A percentile compares a stretch with the other conserved stretches of the same genome.
Conservation (phyloP, 2,797 vertebrate species). For the Lepus oiostolus region DNA sequence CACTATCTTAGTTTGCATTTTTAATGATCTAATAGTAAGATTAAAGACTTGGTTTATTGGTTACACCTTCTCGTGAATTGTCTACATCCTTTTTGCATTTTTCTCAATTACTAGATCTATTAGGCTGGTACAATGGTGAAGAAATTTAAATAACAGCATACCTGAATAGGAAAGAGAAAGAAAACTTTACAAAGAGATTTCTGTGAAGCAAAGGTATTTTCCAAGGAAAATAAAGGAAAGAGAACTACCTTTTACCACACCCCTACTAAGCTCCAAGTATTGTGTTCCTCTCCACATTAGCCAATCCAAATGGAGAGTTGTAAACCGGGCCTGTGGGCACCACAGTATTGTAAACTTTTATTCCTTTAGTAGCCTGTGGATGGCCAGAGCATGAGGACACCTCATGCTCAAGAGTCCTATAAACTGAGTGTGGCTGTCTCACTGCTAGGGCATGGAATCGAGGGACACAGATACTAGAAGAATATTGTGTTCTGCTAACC, state of each 20-base stretch:
- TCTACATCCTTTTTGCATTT: background rate
- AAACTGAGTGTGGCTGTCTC: background rate
- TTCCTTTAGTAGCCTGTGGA: background rate
- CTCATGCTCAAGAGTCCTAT: background rate
- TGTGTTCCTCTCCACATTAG: background rate
- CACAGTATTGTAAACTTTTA: background rate
- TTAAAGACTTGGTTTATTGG: background rate
- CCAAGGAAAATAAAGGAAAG: background rate
- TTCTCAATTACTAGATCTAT: constrained; percentile 12
- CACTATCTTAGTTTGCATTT: constrained; percentile 22
- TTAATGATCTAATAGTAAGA: background rate
- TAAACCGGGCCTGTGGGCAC: background rate
- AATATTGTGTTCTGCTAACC: background rate
- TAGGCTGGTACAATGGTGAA: background rate
- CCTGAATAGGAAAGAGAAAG: background rate
- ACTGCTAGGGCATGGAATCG: background rate
- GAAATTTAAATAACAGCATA: background rate
- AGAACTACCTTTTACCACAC: background rate
- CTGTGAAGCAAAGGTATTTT: background rate
- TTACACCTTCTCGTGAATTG: background rate
- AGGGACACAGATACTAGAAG: background rate
- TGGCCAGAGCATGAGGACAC: background rate
- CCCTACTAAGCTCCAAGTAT: background rate
- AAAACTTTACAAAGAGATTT: background rate
- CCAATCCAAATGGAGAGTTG: background rate